Evolutionary conservation across 2,113 vertebrate genomes (phyloP), one percentile per base, ranked within the genome.

Genomic region (Chaenocephalus aceratus): DNA sequence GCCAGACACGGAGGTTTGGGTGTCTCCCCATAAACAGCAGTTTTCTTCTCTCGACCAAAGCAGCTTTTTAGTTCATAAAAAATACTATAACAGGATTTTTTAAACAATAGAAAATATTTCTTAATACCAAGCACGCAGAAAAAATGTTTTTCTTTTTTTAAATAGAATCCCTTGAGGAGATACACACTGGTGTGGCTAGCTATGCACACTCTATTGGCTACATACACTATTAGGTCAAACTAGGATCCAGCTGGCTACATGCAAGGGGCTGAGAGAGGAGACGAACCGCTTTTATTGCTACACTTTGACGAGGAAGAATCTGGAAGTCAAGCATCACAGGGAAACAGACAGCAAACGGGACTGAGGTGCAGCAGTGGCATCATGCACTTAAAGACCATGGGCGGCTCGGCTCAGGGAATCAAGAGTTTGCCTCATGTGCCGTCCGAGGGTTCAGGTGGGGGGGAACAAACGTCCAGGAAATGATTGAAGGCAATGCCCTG

Each of bases 221-320:
- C 89, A 88, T 89, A 85, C 83, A 92, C 86, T 71, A 91, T 85
- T 79, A 79, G 88, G 86, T 91, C 84, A 75, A 87, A 83, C 67
- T 34, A 80, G 66, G 79, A 74, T 77, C 84, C 86, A 80, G 86
- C 83, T 63, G 86, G 88, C 85, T 89, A 91, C 90, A 93, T 93
- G 93, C 93, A 87, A 67, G 69, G 77, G 90, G 88, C 65, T 60
- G 87, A 89, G 70, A 75, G 13, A 75, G 79, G 75, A 88, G 69
- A 86, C 84, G n/a, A 76, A 87, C 75, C 5, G 83, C 79, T 68
- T 41, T 93, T 94, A 94, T 94, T 94, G 93, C 93, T 94, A 93
- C 92, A 91, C 90, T 86, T 90, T 77, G 87, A 92, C 85, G 30
- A 91, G 92, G 93, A 94, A 93, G 92, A 92, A 76, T 92, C 90